Conservation (phyloP, 2,888 invertebrate species). For the Troides helena region DNA sequence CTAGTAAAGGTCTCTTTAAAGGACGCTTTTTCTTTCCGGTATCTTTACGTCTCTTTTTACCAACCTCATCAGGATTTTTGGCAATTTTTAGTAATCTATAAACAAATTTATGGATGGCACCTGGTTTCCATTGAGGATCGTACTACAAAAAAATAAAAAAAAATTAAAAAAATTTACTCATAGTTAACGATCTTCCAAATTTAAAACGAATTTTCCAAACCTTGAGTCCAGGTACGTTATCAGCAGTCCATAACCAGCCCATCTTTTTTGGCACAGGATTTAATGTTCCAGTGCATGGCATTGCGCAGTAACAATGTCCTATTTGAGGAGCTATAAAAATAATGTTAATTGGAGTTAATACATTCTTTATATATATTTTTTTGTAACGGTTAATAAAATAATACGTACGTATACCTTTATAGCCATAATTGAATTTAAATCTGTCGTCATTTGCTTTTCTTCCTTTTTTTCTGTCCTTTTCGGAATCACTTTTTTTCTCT, state of each 20-base stretch:
- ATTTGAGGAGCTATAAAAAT: constrained; percentile 61
- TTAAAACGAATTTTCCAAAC: constrained; percentile 31
- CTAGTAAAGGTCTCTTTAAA: constrained; percentile 61
- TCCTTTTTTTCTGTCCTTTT: constrained; percentile 54
- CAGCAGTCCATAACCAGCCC: constrained; percentile 77
- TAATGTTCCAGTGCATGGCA: constrained; percentile 58
- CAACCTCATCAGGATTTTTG: constrained; percentile 57
- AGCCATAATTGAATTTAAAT: constrained; percentile 73
- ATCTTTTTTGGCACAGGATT: constrained; percentile 64
- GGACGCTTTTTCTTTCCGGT: constrained; percentile 50
- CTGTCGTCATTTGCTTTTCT: constrained; percentile 58
- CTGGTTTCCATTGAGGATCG: constrained; percentile 70
- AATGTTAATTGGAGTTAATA: not conserved
- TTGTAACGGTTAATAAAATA: constrained; percentile 27
- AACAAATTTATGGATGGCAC: constrained; percentile 67
- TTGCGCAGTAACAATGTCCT: constrained; percentile 64
- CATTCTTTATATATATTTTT: not conserved
- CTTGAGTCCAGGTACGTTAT: constrained; percentile 65
- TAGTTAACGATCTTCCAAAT: too few relatives aligned
- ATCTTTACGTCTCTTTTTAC: constrained; percentile 61
- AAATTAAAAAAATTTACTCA: constrained; percentile 36
- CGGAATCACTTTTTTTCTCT: constrained; percentile 52
- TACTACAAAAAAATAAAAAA: constrained; percentile 58
- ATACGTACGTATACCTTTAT: constrained; percentile 76
- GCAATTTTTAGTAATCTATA: constrained; percentile 62